Evolutionary conservation across 1,140 invertebrate genomes (phyloP).

Genomic region (Nautilus pompilius): DNA sequence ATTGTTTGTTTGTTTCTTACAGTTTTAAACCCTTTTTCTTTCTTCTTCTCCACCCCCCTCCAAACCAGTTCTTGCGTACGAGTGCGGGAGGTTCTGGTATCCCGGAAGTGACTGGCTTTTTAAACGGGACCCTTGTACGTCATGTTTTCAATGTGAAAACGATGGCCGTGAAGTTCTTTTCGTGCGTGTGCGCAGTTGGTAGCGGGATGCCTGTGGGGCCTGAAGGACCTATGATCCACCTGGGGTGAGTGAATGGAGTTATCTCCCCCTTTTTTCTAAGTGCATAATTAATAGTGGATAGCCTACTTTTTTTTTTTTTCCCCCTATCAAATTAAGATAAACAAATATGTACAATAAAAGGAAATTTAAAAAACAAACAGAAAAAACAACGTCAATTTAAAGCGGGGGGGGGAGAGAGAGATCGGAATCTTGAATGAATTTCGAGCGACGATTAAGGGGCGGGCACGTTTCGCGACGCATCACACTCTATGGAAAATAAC

Average conservation of each 20-base stretch:
- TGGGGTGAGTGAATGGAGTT: conserved; percentile 50
- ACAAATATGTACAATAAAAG: no score
- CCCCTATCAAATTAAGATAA: no score
- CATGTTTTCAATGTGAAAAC: conserved; percentile 56
- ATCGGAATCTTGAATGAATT: no score
- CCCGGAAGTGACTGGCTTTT: conserved; percentile 56
- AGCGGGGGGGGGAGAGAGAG: no score
- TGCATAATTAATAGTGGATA: no score
- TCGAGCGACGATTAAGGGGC: no score
- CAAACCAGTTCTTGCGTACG: conserved; percentile 48
- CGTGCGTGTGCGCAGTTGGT: conserved; percentile 53
- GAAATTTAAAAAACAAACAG: no score
- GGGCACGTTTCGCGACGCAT: no score
- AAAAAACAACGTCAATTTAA: no score
- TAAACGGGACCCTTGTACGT: conserved; percentile 55
- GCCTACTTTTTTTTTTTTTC: no score
- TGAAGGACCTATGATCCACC: conserved; percentile 57
- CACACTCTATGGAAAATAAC: no score
- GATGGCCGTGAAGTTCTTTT: conserved; percentile 55
- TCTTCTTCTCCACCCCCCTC: not conserved
- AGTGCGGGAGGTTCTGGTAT: conserved; percentile 56
- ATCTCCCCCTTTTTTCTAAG: not conserved
- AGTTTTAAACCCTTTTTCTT: not conserved
- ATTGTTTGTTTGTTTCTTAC: no score
- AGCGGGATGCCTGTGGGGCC: conserved; percentile 57